Evolutionary conservation across 2,113 vertebrate species (phyloP), one percentile per base, ranked within the genome.

Genomic region (Chloropsis hardwickii): DNA sequence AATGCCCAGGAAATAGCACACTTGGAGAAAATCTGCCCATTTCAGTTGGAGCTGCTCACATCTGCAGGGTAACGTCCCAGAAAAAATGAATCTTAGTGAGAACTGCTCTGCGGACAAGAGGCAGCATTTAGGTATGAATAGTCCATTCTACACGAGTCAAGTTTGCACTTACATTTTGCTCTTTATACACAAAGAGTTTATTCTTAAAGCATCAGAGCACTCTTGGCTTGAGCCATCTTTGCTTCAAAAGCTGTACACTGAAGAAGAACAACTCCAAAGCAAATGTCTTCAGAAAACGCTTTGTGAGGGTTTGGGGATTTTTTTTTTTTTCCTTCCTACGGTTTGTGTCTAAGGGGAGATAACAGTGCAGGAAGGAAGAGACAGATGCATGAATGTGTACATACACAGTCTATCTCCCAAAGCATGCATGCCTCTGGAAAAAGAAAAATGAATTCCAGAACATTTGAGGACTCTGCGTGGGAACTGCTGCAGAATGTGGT

Each of bases 141-240:
- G 84, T 44, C 86, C 91, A 95, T 96, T 97, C 86, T 94, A 53
- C 65, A 88, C 5, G 10, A 96, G 93, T 96, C 92, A 81, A 96
- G 94, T 94, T 67, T 92, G 80, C 83, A 86, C 95, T 96, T 94
- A 93, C 48, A 92, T 94, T 90, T 94, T 93, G 86, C 93, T 97
- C 90, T 94, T 94, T 88, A 88, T 57, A 78, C 65, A 97, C 93
- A 96, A 96, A 88, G 88, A 74, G 65, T 83, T 88, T 95, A 94
- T 97, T 96, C 94, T 96, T 86, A 94, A 96, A 86, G 92, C 85
- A 90, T 92, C 82, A 92, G 92, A 93, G 72, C 77, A 61, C 76
- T 67, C 93, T 95, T 97, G 95, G 94, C 92, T 88, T 88, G 86
- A 84, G 86, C 72, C 61, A 92, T 84, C 90, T 94, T 90, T 92